These are phyloP conservation scores for Cerastis leucographa DNA, from an alignment of 2,888 invertebrate species.

Conservation along the genomic window DNA sequence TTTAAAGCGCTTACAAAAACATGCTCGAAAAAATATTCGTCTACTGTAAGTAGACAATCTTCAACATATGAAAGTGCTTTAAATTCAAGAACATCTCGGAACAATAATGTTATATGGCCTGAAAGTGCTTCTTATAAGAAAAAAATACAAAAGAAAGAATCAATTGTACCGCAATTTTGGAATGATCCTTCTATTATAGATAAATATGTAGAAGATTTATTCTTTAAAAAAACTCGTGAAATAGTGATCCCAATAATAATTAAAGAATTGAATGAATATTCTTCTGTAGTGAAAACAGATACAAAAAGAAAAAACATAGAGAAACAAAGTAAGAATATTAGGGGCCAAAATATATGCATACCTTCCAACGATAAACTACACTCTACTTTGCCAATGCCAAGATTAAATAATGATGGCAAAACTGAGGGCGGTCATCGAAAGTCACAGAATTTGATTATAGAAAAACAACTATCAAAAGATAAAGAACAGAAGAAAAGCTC, in stretches of 20 bases:
- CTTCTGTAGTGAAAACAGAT: background rate
- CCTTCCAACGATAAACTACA: background rate
- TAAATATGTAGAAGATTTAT: slow-evolving; percentile 5
- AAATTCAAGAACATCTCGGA: background rate
- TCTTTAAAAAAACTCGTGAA: background rate
- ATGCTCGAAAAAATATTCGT: background rate
- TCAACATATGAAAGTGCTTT: background rate
- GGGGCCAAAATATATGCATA: background rate
- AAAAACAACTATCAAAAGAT: background rate
- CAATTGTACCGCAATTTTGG: background rate
- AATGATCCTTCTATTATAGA: background rate
- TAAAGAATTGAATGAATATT: background rate
- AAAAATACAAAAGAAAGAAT: slow-evolving; percentile 1
- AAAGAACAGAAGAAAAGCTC: background rate
- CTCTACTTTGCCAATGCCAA: background rate
- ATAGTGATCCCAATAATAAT: background rate
- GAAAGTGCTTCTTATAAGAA: background rate
- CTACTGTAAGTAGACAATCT: background rate
- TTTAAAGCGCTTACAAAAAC: background rate
- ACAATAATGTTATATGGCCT: background rate
- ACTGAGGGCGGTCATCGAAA: background rate
- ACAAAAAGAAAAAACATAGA: background rate
- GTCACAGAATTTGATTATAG: background rate
- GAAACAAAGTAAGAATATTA: background rate
- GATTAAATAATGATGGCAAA: background rate